phyloP scores from a whole-genome alignment of 2,888 invertebrate species.

The Plusia festucae region DNA sequence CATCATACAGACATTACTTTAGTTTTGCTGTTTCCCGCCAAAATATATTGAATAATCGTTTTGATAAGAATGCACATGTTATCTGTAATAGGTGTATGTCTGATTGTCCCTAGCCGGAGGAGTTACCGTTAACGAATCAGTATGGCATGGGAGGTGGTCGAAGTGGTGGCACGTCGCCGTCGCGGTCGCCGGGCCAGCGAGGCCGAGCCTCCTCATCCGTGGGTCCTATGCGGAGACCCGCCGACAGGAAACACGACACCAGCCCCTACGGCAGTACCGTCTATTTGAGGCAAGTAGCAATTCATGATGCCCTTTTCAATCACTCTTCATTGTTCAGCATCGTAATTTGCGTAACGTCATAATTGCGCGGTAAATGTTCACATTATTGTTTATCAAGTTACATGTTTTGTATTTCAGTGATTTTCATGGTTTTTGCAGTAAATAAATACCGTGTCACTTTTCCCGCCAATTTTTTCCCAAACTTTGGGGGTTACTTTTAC shows the following conservation, averaged over 20 bases:
- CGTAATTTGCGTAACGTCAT: conserved; percentile 1
- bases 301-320: conserved; percentile 12
- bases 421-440: background rate
- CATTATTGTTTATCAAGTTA: background rate
- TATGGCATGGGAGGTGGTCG: conserved; percentile 78
- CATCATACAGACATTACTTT: conserved; percentile 9
- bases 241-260: conserved; percentile 94
- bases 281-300: conserved; percentile 88
- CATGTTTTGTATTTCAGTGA: background rate
- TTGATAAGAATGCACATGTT: background rate
- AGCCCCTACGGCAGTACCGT: conserved; percentile 94
- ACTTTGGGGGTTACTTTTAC: no score
- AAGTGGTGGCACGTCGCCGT: conserved; percentile 81
- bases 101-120: conserved; percentile 83
- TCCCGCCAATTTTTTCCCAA: background rate
- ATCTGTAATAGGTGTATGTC: conserved; percentile 24
- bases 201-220: conserved; percentile 86
- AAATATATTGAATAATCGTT: conserved; percentile 1
- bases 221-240: conserved; percentile 94
- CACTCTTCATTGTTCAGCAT: background rate
- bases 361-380: background rate
- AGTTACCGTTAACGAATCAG: conserved; percentile 78
- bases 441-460: background rate
- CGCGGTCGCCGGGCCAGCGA: conserved; percentile 80
- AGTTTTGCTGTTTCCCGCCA: conserved; percentile 42